A percentile compares a stretch with the other conserved stretches of the same genome.
Conservation (phyloP, 2,113 vertebrate genomes). For the Psophia crepitans region DNA sequence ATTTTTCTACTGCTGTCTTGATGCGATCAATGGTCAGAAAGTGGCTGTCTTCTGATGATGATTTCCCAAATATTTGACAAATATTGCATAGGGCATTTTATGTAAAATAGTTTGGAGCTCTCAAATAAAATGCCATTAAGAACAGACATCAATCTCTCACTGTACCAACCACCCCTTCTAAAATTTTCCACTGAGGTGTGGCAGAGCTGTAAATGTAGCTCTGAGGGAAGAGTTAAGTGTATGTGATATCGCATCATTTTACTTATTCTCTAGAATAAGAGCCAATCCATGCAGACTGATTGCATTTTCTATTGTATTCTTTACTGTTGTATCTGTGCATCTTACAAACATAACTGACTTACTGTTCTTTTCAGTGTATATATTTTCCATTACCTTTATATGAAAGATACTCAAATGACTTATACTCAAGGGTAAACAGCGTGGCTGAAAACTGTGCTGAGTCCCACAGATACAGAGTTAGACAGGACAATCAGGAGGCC, state of each 20-base stretch:
- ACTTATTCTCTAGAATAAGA: not conserved
- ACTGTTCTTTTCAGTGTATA: not conserved
- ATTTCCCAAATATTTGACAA: not conserved
- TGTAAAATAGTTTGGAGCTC: not conserved
- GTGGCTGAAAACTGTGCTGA: not conserved
- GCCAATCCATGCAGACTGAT: not conserved
- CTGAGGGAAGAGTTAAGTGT: not conserved
- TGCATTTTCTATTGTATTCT: accelerated
- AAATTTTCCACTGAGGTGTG: not conserved
- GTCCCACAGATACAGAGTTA: not conserved
- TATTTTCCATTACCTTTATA: not conserved
- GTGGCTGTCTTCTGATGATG: not conserved
- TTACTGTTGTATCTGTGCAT: not conserved
- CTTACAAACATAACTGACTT: not conserved
- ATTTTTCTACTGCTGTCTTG: not conserved
- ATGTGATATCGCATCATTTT: not conserved
- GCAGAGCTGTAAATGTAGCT: not conserved
- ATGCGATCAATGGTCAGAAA: not conserved
- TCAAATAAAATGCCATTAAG: not conserved
- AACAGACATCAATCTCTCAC: not conserved
- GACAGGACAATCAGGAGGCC: not conserved
- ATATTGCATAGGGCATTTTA: not conserved
- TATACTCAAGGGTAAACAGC: not conserved
- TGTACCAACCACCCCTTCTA: not conserved
- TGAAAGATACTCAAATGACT: not conserved